A percentile compares a stretch with the other conserved stretches of the same genome.
Conservation (phyloP, 1,140 invertebrate species). For the Trinorchestia longiramus region DNA sequence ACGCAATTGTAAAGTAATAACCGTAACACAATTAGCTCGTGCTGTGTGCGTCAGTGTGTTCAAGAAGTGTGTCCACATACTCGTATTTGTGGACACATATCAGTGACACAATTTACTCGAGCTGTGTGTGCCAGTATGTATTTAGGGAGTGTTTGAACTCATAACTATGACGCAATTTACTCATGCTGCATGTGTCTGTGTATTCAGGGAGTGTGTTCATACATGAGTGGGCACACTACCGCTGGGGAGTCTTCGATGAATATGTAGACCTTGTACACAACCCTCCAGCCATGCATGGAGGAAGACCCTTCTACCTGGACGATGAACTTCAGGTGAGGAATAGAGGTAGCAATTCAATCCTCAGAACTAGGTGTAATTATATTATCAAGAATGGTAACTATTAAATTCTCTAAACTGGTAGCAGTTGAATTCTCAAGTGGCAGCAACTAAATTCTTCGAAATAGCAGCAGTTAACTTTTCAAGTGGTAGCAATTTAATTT, state of each 20-base stretch:
- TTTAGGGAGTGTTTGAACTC: too few species aligned
- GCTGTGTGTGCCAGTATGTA: too few species aligned
- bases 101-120: too few species aligned
- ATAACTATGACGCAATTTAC: too few species aligned
- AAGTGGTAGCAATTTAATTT: too few species aligned
- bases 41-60: not conserved
- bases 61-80: slow-evolving; percentile 68
- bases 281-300: slow-evolving; percentile 49
- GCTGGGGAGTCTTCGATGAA: slow-evolving; percentile 71
- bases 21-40: not conserved
- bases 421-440: too few species aligned
- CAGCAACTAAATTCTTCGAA: too few species aligned
- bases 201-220: slow-evolving; percentile 68
- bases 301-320: slow-evolving; percentile 65
- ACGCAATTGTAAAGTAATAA: not conserved
- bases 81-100: too few species aligned
- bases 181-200: not conserved
- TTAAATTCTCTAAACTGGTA: too few species aligned
- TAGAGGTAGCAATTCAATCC: not conserved
- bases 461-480: too few species aligned
- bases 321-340: slow-evolving; percentile 55
- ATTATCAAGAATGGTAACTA: not conserved
- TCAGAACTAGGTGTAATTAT: not conserved
- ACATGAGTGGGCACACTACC: slow-evolving; percentile 70
- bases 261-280: slow-evolving; percentile 66